Evolutionary conservation across 2,888 invertebrate species (phyloP).

Genomic region (Hypselothyrea guttata): DNA sequence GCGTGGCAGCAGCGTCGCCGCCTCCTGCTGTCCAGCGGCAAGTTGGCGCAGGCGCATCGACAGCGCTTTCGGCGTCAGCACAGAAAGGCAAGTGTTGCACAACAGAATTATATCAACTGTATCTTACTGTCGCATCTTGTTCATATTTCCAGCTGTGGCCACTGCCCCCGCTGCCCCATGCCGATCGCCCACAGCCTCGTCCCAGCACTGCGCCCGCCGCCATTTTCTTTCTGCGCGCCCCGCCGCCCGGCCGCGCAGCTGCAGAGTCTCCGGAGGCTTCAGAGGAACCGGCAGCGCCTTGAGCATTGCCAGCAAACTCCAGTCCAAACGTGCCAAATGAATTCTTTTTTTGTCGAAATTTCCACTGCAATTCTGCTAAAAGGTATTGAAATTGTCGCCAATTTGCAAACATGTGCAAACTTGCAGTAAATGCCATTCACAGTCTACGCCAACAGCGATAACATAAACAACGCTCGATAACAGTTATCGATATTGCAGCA

Average conservation of each 20-base stretch:
- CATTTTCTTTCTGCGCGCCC: slow-evolving; percentile 41
- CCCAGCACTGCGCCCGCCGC: slow-evolving; percentile 69
- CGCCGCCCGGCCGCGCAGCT: neutral
- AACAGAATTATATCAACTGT: neutral
- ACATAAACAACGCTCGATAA: no score
- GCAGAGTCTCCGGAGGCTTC: no score
- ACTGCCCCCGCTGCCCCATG: slow-evolving; percentile 1
- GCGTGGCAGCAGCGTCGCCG: slow-evolving; percentile 67
- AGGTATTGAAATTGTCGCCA: no score
- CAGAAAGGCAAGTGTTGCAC: slow-evolving; percentile 40
- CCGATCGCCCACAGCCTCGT: slow-evolving; percentile 36
- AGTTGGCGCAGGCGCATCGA: slow-evolving; percentile 56
- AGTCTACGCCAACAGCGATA: no score
- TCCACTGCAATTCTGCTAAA: no score
- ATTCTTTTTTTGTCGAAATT: slow-evolving; percentile 10
- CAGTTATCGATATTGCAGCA: no score
- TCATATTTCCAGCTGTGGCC: slow-evolving; percentile 54
- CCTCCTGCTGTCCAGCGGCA: slow-evolving; percentile 52
- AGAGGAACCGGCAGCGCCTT: slow-evolving; percentile 6
- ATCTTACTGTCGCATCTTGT: neutral
- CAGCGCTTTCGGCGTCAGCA: slow-evolving; percentile 61
- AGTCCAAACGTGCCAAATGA: slow-evolving; percentile 63
- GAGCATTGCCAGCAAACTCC: slow-evolving; percentile 11
- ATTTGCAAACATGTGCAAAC: no score
- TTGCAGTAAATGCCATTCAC: no score